These are phyloP conservation scores for Scaptomyza parva DNA, from an alignment of 2,888 invertebrate species.

Conservation along the genomic window DNA sequence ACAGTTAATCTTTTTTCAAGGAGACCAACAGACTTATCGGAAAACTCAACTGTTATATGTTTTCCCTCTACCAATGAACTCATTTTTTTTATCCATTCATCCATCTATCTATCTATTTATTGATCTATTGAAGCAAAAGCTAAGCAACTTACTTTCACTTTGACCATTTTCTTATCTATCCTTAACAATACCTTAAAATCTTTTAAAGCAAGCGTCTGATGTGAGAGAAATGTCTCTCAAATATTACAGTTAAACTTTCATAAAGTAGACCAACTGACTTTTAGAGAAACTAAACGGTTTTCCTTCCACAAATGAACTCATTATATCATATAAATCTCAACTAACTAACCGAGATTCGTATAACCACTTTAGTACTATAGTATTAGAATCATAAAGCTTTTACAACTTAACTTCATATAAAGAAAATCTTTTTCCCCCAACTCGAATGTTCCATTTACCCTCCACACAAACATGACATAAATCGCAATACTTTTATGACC, in stretches of 20 bases:
- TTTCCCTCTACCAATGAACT: too few species aligned
- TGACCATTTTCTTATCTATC: slow-evolving; percentile 20
- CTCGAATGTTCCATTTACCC: neutral
- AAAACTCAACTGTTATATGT: too few species aligned
- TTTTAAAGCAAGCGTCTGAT: slow-evolving; percentile 1
- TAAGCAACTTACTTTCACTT: slow-evolving; percentile 29
- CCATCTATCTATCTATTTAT: neutral
- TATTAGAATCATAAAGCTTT: neutral
- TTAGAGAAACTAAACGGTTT: too few species aligned
- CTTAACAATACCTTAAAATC: slow-evolving; percentile 9
- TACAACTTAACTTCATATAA: neutral
- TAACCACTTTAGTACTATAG: neutral
- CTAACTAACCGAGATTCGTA: neutral
- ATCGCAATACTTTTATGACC: slow-evolving; percentile 49
- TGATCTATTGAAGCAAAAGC: slow-evolving; percentile 10
- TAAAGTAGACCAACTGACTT: too few species aligned
- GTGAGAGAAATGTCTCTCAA: neutral
- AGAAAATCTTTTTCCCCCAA: neutral
- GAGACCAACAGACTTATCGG: too few species aligned
- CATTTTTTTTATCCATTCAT: too few species aligned
- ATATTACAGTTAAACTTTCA: too few species aligned
- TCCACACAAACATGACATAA: slow-evolving; percentile 29
- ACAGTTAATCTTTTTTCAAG: too few species aligned
- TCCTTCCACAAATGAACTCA: too few species aligned
- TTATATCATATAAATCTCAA: too few species aligned